phyloP scores from a whole-genome alignment of 2,888 invertebrate species.

The Drosophila nr. perissopoda region DNA sequence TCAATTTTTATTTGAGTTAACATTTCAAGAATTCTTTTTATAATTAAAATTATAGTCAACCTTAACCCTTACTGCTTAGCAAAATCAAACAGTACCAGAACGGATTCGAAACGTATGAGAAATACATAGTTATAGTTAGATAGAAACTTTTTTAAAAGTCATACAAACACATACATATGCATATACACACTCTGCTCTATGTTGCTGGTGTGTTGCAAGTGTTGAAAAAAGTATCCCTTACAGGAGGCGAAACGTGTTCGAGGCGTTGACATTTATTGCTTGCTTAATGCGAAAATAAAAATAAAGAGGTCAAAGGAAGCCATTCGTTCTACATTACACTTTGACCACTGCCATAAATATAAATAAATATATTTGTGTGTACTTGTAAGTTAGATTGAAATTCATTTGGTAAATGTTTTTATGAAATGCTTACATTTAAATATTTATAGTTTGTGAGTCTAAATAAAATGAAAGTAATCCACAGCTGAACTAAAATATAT shows the following conservation, averaged over 20 bases:
- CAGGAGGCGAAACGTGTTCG: neutral
- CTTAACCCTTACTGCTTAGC: neutral
- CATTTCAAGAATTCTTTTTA: neutral
- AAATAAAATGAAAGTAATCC: neutral
- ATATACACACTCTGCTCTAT: neutral
- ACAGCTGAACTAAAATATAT: neutral
- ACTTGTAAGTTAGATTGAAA: neutral
- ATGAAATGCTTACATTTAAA: neutral
- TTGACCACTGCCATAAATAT: neutral
- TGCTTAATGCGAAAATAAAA: slow-evolving; percentile 41
- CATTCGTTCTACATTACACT: neutral
- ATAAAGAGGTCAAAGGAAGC: slow-evolving; percentile 4
- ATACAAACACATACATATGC: neutral
- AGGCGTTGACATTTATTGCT: slow-evolving; percentile 67
- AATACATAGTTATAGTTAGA: neutral
- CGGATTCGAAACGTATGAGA: accelerated
- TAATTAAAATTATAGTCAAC: neutral
- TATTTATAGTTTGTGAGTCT: neutral
- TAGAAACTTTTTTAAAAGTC: neutral
- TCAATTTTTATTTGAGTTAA: neutral
- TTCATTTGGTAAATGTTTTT: neutral
- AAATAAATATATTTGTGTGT: no score
- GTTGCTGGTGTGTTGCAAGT: slow-evolving; percentile 42
- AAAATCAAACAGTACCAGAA: neutral
- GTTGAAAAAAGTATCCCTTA: slow-evolving; percentile 61